Conservation (phyloP, 2,888 invertebrate genomes). For the Conistra vaccinii region DNA sequence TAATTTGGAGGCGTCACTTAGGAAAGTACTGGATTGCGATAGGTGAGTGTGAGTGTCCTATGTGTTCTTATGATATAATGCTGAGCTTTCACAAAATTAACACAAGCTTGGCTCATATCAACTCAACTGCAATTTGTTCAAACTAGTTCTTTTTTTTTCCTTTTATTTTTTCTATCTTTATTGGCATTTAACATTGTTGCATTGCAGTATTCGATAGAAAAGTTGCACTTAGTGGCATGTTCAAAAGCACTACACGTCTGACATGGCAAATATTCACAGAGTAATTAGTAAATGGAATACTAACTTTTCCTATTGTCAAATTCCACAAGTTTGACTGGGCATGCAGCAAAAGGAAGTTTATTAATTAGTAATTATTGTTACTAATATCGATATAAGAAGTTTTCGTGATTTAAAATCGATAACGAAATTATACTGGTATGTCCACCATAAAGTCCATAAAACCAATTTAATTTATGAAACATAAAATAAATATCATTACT, state of each 20-base stretch:
- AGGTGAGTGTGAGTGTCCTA: slow-evolving; percentile 89
- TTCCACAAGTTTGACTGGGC: slow-evolving; percentile 30
- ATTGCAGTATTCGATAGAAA: slow-evolving; percentile 5
- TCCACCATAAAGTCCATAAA: not conserved
- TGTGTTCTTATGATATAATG: slow-evolving; percentile 33
- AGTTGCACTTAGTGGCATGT: slow-evolving; percentile 24
- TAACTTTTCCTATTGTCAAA: slow-evolving; percentile 9
- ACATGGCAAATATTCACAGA: slow-evolving; percentile 19
- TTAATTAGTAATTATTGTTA: not conserved
- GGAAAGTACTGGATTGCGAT: slow-evolving; percentile 93
- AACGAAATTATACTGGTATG: not conserved
- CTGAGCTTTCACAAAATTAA: slow-evolving; percentile 31
- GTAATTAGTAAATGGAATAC: slow-evolving; percentile 33
- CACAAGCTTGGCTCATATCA: slow-evolving; percentile 50
- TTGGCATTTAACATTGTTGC: slow-evolving; percentile 18
- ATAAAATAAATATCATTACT: not conserved
- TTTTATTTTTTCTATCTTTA: not conserved
- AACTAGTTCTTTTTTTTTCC: not conserved
- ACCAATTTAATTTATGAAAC: not conserved
- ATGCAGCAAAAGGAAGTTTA: not conserved
- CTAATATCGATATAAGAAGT: not conserved
- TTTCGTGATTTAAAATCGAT: not conserved
- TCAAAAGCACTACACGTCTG: slow-evolving; percentile 14
- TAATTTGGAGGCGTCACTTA: slow-evolving; percentile 93
- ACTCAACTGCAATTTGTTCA: slow-evolving; percentile 35